Evolutionary conservation across 2,113 vertebrate genomes (phyloP).

Genomic region (Penelope pileata): DNA sequence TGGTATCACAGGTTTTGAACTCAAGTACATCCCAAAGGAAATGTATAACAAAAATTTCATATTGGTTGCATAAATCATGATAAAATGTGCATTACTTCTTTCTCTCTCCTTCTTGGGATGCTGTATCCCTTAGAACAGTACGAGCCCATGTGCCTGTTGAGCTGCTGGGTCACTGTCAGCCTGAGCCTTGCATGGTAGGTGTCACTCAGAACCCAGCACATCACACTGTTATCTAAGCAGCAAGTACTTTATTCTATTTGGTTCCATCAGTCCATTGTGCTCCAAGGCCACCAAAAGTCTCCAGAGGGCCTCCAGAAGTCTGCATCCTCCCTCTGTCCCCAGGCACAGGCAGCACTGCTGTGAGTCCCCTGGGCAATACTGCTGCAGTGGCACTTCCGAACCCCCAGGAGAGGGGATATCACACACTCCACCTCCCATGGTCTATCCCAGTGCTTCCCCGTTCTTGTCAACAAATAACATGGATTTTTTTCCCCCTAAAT

Average conservation of each 20-base stretch:
- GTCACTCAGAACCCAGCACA: not conserved
- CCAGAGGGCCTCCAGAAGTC: not conserved
- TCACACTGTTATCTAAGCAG: not conserved
- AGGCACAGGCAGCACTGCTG: not conserved
- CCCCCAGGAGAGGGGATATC: not conserved
- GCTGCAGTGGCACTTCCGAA: not conserved
- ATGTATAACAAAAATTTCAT: conserved; percentile 65
- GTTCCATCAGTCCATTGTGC: too few relatives aligned
- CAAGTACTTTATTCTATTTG: not conserved
- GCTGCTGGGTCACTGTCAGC: not conserved
- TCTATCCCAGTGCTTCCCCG: not conserved
- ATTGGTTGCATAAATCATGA: conserved; percentile 54
- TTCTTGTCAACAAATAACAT: not conserved
- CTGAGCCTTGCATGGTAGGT: not conserved
- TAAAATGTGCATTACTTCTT: not conserved
- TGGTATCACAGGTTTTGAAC: conserved; percentile 61
- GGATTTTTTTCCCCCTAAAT: not conserved
- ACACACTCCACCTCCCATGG: not conserved
- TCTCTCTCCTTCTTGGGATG: not conserved
- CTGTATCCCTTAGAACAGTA: not conserved
- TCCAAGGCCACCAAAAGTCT: too few relatives aligned
- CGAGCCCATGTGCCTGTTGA: not conserved
- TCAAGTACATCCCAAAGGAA: conserved; percentile 62
- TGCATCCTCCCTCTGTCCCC: not conserved
- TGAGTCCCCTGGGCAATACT: not conserved